Base-by-base conservation (phyloP, 2,797 vertebrate genomes). In the Gymnopithys bicolor region DNA sequence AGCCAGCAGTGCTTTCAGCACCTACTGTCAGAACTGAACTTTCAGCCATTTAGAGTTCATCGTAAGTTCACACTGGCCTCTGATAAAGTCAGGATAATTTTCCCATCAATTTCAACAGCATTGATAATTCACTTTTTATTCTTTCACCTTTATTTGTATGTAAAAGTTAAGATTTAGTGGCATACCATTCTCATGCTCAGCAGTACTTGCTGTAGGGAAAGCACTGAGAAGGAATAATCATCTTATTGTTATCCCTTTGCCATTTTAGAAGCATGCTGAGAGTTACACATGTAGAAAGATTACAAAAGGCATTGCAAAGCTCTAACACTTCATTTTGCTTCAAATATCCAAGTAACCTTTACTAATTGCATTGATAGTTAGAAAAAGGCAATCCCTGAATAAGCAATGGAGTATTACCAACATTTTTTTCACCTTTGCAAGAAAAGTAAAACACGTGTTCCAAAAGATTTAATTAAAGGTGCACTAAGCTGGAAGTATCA, bases 401-500 rank as follows among this genome's bases (percentile, higher is more conserved):
- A 89, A 96, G 46, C 49, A 95, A 62, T 39, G 69, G 80, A 93
- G 94, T 71, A 28, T 66, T 84, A 77, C 81, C 51, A 87, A 81
- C 8, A 60, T 53, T 87, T 89, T 89, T 92, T 64, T 83, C 75
- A 90, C 56, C 63, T 71, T 93, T 92, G 77, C 78, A 94, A 69
- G 43, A 37, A 86, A 90, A 94, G 43, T 33, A 87, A 84, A 75
- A 28, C 30, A 28, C 23, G 68, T 71, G 7, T 82, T 95, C 73
- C 63, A 87, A 89, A 56, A 94, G 80, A 93, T 91, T 87, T 95
- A 94, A 95, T 96, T 95, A 95, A 93, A 96, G 28, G 19, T 88
- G 48, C 73, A 80, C 88, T 95, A 88, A 87, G 41, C 69, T 25
- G 58, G 51, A 90, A 77, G 62, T 19, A 87, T 63, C 77, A 78